Base-by-base conservation (phyloP, 92 coral and sea anemone genomes). In the Umimayanthus kanabou region DNA sequence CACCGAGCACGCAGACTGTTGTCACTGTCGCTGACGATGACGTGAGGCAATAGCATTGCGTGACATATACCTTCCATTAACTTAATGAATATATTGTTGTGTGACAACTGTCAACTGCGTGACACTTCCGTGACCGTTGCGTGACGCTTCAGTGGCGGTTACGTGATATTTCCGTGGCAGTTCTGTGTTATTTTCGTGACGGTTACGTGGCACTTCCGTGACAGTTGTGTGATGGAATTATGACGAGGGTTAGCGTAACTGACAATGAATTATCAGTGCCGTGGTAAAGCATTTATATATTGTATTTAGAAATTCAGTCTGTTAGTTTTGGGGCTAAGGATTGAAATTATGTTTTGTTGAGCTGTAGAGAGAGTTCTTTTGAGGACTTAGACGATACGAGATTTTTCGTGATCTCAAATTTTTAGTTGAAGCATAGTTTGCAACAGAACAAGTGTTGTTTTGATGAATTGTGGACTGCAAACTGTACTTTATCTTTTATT, bases 1-100 rank as follows among this genome's bases (percentile, higher is more conserved):
- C 97, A 76, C 99, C 96, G 15, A 95, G 97, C 76, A 89, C 95
- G 37, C 96, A 97, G 71, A 96, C 98, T 6, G 94, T 93, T 73
- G 93, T 97, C 47, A 86, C 94, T 5, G 93, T 97, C 67, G 89
- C 92, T 43, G 98, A 93, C 40, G 99, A 95, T 8, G 98, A 93
- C 76, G 87, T 45, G 10, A 70, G 23, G 45, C 77, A 70, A 49
- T 83, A 50, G 77, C 37, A 42, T 40, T 13, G 37, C 82, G 69
- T 61, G 69, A 23, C 69, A 61, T 23, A 4, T 53, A 53, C 58
- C 4, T 61, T 20, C 22, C 69, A 1, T 33, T 33, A 33, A 33
- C 37, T 33, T 33, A 33, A 33, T 33, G 37, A 33, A 33, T 33
- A 33, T 33, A 33, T 33, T 33, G 69, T 8, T 18, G 69, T 23